These are phyloP conservation scores for Diachasma alloeum DNA, from an alignment of 1,140 invertebrate genomes.

Conservation along the genomic window DNA sequence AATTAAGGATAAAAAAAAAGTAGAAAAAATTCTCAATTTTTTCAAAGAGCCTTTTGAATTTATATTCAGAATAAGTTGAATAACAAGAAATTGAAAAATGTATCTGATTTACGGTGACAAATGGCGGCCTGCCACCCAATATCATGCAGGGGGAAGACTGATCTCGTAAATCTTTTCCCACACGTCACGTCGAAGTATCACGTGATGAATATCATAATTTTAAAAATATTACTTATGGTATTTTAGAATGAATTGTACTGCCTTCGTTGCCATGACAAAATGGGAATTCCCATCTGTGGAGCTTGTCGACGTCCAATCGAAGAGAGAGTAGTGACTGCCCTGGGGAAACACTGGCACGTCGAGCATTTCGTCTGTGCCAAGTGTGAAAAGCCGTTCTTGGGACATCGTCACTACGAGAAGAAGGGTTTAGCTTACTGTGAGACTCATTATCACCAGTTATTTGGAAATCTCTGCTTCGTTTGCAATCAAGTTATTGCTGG, in stretches of 20 bases:
- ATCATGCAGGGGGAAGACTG: too few relatives aligned
- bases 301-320: constrained; percentile 96
- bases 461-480: constrained; percentile 98
- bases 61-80: too few relatives aligned
- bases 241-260: constrained; percentile 94
- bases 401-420: constrained; percentile 98
- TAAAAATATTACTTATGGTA: neutral
- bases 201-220: too few relatives aligned
- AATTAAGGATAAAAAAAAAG: too few relatives aligned
- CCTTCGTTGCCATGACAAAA: constrained; percentile 97
- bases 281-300: constrained; percentile 98
- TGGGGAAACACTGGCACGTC: constrained; percentile 99
- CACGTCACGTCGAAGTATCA: too few relatives aligned
- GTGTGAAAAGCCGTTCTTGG: constrained; percentile 99
- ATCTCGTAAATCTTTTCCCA: too few relatives aligned
- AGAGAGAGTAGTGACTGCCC: constrained; percentile 93
- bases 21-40: too few relatives aligned
- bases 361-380: constrained; percentile 99
- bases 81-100: too few relatives aligned
- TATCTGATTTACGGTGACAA: too few relatives aligned
- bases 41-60: too few relatives aligned
- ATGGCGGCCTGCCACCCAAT: too few relatives aligned
- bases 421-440: constrained; percentile 99
- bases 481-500: constrained; percentile 98
- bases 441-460: constrained; percentile 98